Conservation (phyloP, 2,888 invertebrate genomes). For the Prostheceraeus crozeri region DNA sequence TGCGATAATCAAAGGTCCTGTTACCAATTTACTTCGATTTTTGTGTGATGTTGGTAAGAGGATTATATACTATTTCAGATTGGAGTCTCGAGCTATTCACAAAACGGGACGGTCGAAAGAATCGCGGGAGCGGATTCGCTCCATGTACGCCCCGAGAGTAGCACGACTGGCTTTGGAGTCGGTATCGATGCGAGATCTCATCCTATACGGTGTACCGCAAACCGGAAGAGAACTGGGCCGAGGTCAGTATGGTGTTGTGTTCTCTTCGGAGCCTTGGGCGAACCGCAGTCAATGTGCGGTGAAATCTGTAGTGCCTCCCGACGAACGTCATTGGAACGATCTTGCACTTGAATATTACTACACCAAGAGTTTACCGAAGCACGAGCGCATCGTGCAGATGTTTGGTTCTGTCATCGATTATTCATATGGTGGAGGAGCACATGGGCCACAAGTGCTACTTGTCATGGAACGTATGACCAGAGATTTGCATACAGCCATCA, state of each 20-base stretch:
- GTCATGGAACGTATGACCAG: conserved; percentile 68
- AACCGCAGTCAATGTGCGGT: conserved; percentile 70
- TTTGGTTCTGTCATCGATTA: conserved; percentile 74
- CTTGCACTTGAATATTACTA: conserved; percentile 83
- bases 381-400: conserved; percentile 65
- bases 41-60: too few relatives aligned
- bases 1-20: too few relatives aligned
- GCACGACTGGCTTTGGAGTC: conserved; percentile 74
- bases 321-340: conserved; percentile 80
- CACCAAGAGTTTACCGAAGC: conserved; percentile 71
- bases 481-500: conserved; percentile 72
- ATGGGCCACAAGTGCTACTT: conserved; percentile 68
- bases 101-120: conserved; percentile 73
- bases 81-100: conserved; percentile 66
- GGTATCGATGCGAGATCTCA: conserved; percentile 71
- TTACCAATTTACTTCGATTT: too few relatives aligned
- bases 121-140: conserved; percentile 62
- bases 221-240: conserved; percentile 62
- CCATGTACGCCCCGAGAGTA: conserved; percentile 70
- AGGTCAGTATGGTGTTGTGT: conserved; percentile 83
- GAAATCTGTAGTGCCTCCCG: conserved; percentile 78
- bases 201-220: conserved; percentile 65
- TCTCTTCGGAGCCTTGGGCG: conserved; percentile 64
- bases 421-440: conserved; percentile 63
- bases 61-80: too few relatives aligned